Conservation (phyloP, 2,888 invertebrate species). For the Cheilosia pagana region DNA sequence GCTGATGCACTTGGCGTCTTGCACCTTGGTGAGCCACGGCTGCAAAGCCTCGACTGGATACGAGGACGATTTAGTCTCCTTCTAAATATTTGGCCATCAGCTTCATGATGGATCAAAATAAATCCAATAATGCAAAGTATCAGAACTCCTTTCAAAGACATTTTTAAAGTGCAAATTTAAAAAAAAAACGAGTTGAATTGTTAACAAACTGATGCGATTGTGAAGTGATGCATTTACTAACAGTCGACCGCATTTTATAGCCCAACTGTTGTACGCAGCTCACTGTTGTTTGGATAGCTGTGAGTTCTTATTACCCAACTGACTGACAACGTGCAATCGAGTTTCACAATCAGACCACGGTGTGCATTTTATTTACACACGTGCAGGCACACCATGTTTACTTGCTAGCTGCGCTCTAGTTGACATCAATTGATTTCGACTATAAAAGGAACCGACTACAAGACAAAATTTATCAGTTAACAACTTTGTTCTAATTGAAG, state of each 20-base stretch:
- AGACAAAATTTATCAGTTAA: neutral
- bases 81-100: conserved; percentile 28
- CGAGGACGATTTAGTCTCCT: conserved; percentile 22
- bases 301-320: neutral
- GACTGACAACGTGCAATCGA: no score
- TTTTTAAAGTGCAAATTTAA: neutral
- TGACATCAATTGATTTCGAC: neutral
- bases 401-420: neutral
- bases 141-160: conserved; percentile 23
- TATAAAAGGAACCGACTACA: neutral
- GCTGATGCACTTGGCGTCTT: neutral
- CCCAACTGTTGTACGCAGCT: neutral
- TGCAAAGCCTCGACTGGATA: conserved; percentile 19
- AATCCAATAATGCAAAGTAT: conserved; percentile 4
- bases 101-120: neutral
- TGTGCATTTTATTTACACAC: neutral
- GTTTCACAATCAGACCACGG: no score
- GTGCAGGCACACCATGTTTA: neutral
- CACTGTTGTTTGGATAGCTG: neutral
- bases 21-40: conserved; percentile 35
- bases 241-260: conserved; percentile 14
- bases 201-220: neutral
- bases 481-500: neutral
- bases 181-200: neutral
- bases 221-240: conserved; percentile 5